Evolutionary conservation across 2,113 vertebrate species (phyloP).

Genomic region (Noturus placidus): DNA sequence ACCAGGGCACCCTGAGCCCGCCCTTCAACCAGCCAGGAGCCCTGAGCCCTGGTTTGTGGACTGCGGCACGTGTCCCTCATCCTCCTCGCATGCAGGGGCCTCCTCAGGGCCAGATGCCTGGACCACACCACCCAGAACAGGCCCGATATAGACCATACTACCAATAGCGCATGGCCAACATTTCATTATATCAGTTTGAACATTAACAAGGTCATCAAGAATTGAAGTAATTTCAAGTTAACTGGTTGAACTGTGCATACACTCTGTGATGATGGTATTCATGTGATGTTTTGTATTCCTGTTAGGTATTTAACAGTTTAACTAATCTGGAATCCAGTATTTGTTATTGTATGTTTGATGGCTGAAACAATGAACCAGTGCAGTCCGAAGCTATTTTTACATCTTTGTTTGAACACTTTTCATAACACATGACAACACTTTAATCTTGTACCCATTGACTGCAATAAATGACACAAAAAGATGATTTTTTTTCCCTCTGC

Average conservation of each 20-base stretch:
- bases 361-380: neutral
- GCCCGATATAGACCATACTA: constrained; percentile 94
- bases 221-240: constrained; percentile 12
- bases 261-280: constrained; percentile 20
- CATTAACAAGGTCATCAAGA: neutral
- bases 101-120: constrained; percentile 90
- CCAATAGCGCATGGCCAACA: constrained; percentile 72
- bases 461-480: constrained; percentile 44
- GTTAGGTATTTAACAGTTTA: constrained; percentile 19
- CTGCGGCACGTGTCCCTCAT: constrained; percentile 87
- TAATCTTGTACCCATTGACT: constrained; percentile 44
- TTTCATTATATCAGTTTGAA: neutral
- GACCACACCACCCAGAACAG: constrained; percentile 95
- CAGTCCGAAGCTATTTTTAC: constrained; percentile 11
- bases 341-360: neutral
- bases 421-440: constrained; percentile 33
- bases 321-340: neutral
- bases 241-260: constrained; percentile 12
- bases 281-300: constrained; percentile 41
- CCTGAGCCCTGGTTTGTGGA: constrained; percentile 96
- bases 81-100: constrained; percentile 96
- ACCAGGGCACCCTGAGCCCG: constrained; percentile 96
- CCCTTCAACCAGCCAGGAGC: constrained; percentile 94
- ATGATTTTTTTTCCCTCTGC: neutral
- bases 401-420: constrained; percentile 32